Base-by-base conservation (phyloP, 2,797 vertebrate species). In the Cephalopachus bancanus region DNA sequence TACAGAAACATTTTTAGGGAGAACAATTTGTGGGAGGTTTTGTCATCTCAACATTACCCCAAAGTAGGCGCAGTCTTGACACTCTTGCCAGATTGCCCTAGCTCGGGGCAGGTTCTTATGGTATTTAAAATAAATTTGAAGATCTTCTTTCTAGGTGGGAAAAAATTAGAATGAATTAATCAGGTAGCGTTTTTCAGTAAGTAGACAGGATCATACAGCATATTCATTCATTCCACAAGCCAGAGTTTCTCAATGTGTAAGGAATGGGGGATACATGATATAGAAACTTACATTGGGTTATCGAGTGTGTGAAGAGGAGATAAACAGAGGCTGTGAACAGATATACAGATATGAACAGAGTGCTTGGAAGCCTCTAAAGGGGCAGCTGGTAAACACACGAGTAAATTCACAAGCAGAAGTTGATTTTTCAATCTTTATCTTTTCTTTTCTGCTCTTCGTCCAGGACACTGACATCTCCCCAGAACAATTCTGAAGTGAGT, bases 71-170 rank as follows among this genome's bases (percentile, higher is more conserved):
- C 99, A 99, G 98, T 99, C 99, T 97, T 99, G 99, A 98, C 99
- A 99, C 79, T 99, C 99, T 88, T 99, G 99, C 99, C 99, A 99
- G 84, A 99, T 98, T 76, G 99, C 99, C 98, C 99, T 99, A 30
- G 99, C 99, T 83, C 99, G 99, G 0, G 99, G 99, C 92, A 99
- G 99, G 97, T 99, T 99, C 98, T 99, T 99, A 98, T 99, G 99
- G 97, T 99, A 99, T 98, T 99, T 99, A 98, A 99, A 99, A 98
- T 99, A 99, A 97, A 99, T 99, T 98, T 99, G 99, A 92, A 99
- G 99, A 97, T 99, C 99, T 98, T 99, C 99, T 98, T 99, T 99
- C 99, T 99, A 98, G 94, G 96, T 97, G 96, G 84, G 98, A 89
- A 17, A 92, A 97, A 96, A 55, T n/a, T 79, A 93, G 62, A 93